phyloP scores from a whole-genome alignment of 1,140 invertebrate species.

The Muscidifurax raptorellus region DNA sequence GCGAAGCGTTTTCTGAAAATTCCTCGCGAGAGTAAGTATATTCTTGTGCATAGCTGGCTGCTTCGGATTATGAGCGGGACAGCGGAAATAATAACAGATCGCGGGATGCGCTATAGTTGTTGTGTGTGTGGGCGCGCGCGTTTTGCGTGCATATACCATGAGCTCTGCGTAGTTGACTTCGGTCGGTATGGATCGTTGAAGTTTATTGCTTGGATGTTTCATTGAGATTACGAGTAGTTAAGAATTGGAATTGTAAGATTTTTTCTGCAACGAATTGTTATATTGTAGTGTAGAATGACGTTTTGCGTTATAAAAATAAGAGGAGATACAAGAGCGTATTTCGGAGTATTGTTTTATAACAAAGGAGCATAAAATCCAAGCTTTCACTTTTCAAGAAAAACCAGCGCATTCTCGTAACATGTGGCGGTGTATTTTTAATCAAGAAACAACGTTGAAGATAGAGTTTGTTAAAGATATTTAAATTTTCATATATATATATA shows the following conservation, averaged over 20 bases:
- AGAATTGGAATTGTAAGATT: background rate
- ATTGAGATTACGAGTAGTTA: background rate
- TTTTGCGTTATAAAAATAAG: background rate
- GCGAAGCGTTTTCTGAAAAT: background rate
- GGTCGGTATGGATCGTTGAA: background rate
- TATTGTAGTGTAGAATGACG: background rate
- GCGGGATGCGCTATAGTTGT: background rate
- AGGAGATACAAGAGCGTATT: too few species aligned
- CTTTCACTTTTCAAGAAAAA: background rate
- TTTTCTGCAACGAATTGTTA: background rate
- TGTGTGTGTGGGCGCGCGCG: background rate
- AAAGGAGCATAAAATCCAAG: too few species aligned
- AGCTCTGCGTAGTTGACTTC: background rate
- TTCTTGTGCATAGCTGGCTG: background rate
- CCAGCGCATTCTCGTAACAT: background rate
- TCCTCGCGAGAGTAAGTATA: background rate
- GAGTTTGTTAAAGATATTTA: too few species aligned
- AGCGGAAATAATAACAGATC: background rate
- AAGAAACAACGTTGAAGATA: background rate
- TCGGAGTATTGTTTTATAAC: too few species aligned
- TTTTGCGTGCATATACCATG: too few species aligned
- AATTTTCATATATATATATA: too few species aligned
- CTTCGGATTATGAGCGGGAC: background rate
- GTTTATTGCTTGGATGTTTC: background rate
- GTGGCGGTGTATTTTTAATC: background rate